Evolutionary conservation across 1,140 invertebrate genomes (phyloP).

Genomic region (Scaptodrosophila lebanonensis): DNA sequence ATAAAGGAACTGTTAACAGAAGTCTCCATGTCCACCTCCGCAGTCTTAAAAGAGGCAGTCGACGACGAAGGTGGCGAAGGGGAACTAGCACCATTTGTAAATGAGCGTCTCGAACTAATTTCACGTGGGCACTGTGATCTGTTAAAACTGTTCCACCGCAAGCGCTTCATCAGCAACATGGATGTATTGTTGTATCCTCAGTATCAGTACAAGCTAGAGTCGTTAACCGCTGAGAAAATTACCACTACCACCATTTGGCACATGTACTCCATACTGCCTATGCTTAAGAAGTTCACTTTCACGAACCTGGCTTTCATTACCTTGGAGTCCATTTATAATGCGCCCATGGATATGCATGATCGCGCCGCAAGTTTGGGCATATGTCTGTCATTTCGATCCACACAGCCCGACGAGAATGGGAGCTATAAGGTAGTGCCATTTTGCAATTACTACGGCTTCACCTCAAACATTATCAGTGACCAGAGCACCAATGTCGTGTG

Average conservation of each 20-base stretch:
- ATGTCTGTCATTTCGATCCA: constrained; percentile 40
- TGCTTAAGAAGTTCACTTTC: constrained; percentile 50
- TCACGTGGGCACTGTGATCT: constrained; percentile 63
- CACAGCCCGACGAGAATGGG: not conserved
- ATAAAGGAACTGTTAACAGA: too few species aligned
- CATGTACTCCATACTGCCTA: constrained; percentile 64
- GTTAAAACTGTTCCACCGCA: constrained; percentile 49
- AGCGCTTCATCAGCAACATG: constrained; percentile 43
- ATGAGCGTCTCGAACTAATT: constrained; percentile 40
- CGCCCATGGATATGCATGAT: constrained; percentile 17
- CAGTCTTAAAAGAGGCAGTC: constrained; percentile 1
- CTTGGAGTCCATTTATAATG: constrained; percentile 61
- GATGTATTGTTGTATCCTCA: constrained; percentile 49
- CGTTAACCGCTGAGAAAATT: constrained; percentile 1
- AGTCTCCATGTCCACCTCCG: too few species aligned
- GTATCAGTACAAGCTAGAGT: constrained; percentile 8
- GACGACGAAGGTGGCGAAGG: constrained; percentile 19
- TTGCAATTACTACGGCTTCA: constrained; percentile 48
- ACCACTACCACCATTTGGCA: constrained; percentile 54
- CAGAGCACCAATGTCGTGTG: constrained; percentile 47
- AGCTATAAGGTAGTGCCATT: constrained; percentile 11
- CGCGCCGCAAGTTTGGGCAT: constrained; percentile 31
- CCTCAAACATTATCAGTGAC: constrained; percentile 37
- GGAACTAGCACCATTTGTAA: constrained; percentile 1
- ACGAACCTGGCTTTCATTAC: constrained; percentile 54